Percentiles rank a stretch among this genome's conserved stretches.
Conservation (phyloP, 2,113 vertebrate genomes). For the Eidolon helvum region DNA sequence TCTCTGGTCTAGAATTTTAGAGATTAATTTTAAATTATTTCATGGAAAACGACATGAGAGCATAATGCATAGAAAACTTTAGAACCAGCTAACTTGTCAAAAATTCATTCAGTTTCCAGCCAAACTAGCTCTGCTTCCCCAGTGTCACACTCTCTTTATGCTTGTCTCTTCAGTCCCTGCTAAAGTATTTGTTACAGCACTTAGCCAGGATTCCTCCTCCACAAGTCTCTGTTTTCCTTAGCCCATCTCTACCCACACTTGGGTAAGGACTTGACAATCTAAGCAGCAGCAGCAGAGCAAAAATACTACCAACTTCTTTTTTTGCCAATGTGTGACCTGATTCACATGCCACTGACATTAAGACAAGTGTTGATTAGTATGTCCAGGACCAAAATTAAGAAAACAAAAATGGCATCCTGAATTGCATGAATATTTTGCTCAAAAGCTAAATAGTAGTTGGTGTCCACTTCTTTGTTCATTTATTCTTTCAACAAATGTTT, state of each 20-base stretch:
- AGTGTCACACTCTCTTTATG: background rate
- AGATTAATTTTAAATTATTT: conserved; percentile 26
- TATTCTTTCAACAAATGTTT: conserved; percentile 8
- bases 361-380: background rate
- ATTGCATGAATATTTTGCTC: background rate
- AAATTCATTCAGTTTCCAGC: conserved; percentile 14
- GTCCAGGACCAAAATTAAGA: background rate
- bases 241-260: background rate
- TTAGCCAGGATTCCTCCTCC: background rate
- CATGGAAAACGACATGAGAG: background rate
- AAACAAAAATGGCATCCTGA: background rate
- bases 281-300: background rate
- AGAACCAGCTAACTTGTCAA: background rate
- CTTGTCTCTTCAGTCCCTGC: background rate
- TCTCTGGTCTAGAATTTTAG: background rate
- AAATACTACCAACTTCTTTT: background rate
- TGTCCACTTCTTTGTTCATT: background rate
- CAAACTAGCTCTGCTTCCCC: background rate
- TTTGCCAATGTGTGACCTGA: background rate
- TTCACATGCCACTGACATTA: background rate
- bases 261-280: background rate
- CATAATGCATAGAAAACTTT: background rate
- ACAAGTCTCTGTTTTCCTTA: background rate
- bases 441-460: background rate
- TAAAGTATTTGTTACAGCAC: background rate